Evolutionary conservation across 2,888 invertebrate genomes (phyloP).

Genomic region (Griposia aprilina): DNA sequence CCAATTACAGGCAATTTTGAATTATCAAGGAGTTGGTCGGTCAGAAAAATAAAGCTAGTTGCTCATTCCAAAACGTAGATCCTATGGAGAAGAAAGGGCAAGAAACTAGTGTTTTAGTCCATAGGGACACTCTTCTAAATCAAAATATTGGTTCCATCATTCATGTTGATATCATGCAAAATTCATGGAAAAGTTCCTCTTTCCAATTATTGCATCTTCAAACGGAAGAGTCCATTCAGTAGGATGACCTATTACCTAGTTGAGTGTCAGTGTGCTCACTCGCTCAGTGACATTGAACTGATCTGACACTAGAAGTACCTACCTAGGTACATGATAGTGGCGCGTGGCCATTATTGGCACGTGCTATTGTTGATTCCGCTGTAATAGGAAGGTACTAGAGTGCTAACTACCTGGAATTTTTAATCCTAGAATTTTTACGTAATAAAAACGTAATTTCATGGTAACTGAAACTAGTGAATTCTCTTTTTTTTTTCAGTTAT

Average conservation of each 20-base stretch:
- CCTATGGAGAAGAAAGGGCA: too few relatives aligned
- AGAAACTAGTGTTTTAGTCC: too few relatives aligned
- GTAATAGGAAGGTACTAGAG: neutral
- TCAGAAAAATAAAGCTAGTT: too few relatives aligned
- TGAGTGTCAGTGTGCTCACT: conserved; percentile 21
- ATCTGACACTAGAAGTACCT: neutral
- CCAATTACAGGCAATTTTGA: too few relatives aligned
- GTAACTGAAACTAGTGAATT: neutral
- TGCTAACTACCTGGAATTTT: neutral
- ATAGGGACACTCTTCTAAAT: too few relatives aligned
- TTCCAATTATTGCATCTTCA: conserved; percentile 4
- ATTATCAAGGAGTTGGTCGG: too few relatives aligned
- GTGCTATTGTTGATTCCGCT: conserved; percentile 5
- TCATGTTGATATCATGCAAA: too few relatives aligned
- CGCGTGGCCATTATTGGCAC: conserved; percentile 29
- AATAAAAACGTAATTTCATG: neutral
- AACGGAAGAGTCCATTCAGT: conserved; percentile 8
- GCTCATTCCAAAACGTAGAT: too few relatives aligned
- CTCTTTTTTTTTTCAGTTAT: neutral
- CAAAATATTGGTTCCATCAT: too few relatives aligned
- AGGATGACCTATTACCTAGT: conserved; percentile 8
- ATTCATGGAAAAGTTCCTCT: neutral
- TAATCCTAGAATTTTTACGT: neutral
- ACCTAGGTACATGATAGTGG: neutral
- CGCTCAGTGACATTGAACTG: conserved; percentile 31